Evolutionary conservation across 53 echinoderm and acorn worm genomes (phyloP).

Genomic region (Stichopus horrens): DNA sequence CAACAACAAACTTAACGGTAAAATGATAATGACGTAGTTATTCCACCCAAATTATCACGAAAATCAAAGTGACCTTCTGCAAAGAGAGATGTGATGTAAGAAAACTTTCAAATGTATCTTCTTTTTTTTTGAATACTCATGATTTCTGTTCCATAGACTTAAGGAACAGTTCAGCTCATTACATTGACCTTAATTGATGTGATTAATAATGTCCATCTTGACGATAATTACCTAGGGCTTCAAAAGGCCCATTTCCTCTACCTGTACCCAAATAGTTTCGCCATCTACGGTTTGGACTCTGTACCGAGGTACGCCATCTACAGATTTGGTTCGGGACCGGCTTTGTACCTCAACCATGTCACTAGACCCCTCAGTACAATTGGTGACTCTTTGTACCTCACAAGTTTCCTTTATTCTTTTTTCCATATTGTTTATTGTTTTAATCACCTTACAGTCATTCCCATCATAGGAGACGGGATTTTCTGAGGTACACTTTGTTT

Average conservation of each 20-base stretch:
- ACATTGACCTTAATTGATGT: no score
- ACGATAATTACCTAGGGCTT: neutral
- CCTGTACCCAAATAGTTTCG: constrained; percentile 17
- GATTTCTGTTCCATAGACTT: no score
- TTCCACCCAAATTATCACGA: no score
- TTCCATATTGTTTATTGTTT: neutral
- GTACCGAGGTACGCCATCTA: neutral
- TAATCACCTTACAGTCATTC: neutral
- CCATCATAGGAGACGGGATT: no score
- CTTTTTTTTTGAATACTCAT: no score
- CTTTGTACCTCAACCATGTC: neutral
- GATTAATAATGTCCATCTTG: no score
- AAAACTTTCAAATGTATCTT: no score
- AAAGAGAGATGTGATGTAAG: no score
- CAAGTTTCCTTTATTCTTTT: neutral
- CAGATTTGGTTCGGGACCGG: neutral
- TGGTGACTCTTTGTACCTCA: neutral
- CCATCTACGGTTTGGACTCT: constrained; percentile 3
- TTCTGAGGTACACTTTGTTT: neutral
- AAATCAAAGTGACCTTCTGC: no score
- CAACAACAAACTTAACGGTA: no score
- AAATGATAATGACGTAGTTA: no score
- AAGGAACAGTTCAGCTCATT: no score
- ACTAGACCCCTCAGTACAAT: neutral
- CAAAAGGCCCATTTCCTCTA: neutral